Evolutionary conservation across 1,140 invertebrate genomes (phyloP), one percentile per base, ranked within the genome.

Genomic region (Procambarus clarkii): DNA sequence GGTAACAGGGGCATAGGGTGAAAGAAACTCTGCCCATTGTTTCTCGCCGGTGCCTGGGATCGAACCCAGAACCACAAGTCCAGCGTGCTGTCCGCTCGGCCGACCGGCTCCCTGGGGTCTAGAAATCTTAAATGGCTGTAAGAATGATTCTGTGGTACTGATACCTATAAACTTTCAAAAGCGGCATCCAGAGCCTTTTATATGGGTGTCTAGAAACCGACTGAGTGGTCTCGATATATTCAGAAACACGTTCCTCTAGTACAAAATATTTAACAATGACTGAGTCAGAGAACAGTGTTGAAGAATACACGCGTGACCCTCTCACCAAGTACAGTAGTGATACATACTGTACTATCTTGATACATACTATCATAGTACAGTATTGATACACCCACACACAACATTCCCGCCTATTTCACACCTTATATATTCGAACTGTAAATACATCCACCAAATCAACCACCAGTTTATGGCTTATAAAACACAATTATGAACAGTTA

Each of bases 221-320:
- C n/a, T 54, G 48, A 45, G 86, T 34, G 80, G 69, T 48, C 44
- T 13, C 5, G 79, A 80, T 15, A 64, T 48, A 82, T 50, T 74
- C 79, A 44, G 44, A 76, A 60, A 77, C 34, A n/a, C 46, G 18
- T 89, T 81, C 87, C 46, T 81, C 46, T 81, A 83, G 78, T 89
- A 89, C 79, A 89, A 89, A 89, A 89, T 89, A 89, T 89, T 89
- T 77, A 89, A 89, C 87, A 89, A 89, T 82, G 50, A 88, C 81
- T 46, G 34, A 83, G 60, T 83, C 3, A 83, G 69, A 83, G 87
- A 79, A 50, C 46, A 48, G 18, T 79, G 79, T 34, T 50, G 24
- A 34, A 58, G 64, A 60, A 82, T 44, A 74, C 64, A 54, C 79
- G 4, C 79, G 21, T 18, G 79, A 58, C 48, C 46, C 60, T 34